Percentiles rank a stretch among this genome's conserved stretches.
Evolutionary conservation across 2,888 invertebrate genomes (phyloP).

Genomic region (Acrobasis suavella): DNA sequence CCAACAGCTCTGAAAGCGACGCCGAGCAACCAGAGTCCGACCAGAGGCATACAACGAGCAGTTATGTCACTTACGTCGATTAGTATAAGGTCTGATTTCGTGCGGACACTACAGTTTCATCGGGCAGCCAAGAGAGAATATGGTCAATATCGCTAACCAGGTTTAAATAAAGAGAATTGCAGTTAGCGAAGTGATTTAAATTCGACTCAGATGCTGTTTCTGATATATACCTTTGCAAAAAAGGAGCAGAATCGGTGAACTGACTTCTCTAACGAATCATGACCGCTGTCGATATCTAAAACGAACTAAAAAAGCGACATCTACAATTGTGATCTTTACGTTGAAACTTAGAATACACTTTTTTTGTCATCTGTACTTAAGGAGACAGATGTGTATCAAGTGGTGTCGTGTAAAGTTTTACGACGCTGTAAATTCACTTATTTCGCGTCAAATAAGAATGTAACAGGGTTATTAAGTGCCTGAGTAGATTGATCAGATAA

Average conservation of each 20-base stretch:
- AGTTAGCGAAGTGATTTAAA: background rate
- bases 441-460: background rate
- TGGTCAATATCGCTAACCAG: background rate
- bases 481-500: background rate
- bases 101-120: background rate
- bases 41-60: slow-evolving; percentile 45
- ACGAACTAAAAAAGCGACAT: background rate
- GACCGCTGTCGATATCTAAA: background rate
- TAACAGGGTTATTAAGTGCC: slow-evolving; percentile 6
- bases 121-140: background rate
- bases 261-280: background rate
- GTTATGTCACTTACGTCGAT: slow-evolving; percentile 43
- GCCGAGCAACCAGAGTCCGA: slow-evolving; percentile 84
- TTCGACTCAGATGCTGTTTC: background rate
- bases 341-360: background rate
- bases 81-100: slow-evolving; percentile 28
- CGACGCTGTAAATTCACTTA: background rate
- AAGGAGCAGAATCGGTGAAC: background rate
- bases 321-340: background rate
- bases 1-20: slow-evolving; percentile 48
- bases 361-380: background rate
- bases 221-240: background rate
- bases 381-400: background rate
- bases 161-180: background rate
- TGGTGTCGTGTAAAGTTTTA: background rate